A percentile compares a stretch with the other conserved stretches of the same genome.
These are phyloP conservation scores for Mimas tiliae DNA, from an alignment of 2,888 invertebrate genomes.

Conservation along the genomic window DNA sequence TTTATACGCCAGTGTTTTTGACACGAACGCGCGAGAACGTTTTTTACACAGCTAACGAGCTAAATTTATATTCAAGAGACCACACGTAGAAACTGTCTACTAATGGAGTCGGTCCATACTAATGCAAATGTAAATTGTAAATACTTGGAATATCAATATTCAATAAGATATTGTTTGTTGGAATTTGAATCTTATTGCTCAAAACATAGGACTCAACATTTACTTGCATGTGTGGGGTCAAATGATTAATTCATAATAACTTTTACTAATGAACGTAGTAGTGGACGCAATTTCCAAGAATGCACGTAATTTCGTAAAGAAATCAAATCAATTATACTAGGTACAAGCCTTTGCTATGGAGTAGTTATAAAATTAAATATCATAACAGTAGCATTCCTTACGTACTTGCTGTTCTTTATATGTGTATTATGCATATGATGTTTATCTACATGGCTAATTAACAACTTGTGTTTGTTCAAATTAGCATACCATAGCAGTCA, in stretches of 20 bases:
- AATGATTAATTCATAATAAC: conserved; percentile 20
- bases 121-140: conserved; percentile 29
- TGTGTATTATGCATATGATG: too few relatives aligned
- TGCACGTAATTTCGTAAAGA: not conserved
- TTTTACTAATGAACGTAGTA: conserved; percentile 14
- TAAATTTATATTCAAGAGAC: conserved; percentile 20
- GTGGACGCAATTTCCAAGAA: conserved; percentile 5
- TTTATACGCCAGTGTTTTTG: not conserved
- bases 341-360: not conserved
- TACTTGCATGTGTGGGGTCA: not conserved
- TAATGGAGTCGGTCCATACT: conserved; percentile 20
- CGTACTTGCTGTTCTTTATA: not conserved
- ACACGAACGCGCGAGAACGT: not conserved
- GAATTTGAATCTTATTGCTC: not conserved
- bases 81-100: conserved; percentile 21
- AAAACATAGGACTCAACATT: not conserved
- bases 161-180: not conserved
- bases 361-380: too few relatives aligned
- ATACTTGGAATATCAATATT: conserved; percentile 17
- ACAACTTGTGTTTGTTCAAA: conserved; percentile 2
- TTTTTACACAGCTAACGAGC: conserved; percentile 5
- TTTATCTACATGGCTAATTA: not conserved
- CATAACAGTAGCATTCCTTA: not conserved
- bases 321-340: too few relatives aligned
- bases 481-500: not conserved